phyloP scores from a whole-genome alignment of 2,113 vertebrate genomes.

The Pristiophorus japonicus region DNA sequence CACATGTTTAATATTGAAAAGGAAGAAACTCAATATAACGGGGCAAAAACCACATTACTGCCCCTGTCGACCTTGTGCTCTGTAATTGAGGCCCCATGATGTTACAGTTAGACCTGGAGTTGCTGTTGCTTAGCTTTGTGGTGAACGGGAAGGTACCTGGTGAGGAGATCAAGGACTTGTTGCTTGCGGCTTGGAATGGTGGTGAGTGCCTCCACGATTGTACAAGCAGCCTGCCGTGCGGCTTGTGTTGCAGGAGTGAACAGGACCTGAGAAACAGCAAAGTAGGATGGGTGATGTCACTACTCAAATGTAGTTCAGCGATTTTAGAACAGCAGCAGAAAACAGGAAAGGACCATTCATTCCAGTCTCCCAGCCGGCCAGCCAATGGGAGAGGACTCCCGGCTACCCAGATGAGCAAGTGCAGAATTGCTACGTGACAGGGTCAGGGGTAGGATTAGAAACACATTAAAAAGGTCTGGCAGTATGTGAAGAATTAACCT shows the following conservation, averaged over 20 bases:
- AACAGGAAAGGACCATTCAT: not conserved
- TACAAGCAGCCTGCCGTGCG: slow-evolving; percentile 89
- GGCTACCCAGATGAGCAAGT: not conserved
- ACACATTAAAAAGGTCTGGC: not conserved
- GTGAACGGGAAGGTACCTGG: slow-evolving; percentile 65
- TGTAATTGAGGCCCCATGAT: not conserved
- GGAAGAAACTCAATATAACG: not conserved
- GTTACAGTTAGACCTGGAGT: not conserved
- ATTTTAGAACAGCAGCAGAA: not conserved
- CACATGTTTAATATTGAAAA: not conserved
- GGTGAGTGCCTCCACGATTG: slow-evolving; percentile 90
- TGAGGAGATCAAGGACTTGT: slow-evolving; percentile 92
- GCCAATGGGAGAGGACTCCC: fast-evolving
- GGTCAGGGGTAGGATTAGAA: not conserved
- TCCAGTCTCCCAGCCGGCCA: not conserved
- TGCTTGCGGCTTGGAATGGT: slow-evolving; percentile 93
- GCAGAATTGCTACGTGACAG: not conserved
- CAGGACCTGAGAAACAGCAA: slow-evolving; percentile 68
- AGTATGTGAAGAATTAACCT: not conserved
- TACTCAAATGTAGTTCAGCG: not conserved
- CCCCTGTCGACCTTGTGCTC: not conserved
- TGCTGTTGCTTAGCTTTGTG: not conserved
- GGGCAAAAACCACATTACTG: not conserved
- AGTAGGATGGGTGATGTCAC: not conserved
- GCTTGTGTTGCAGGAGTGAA: slow-evolving; percentile 96